Evolutionary conservation across 2,113 vertebrate species (phyloP), one percentile per base, ranked within the genome.

Genomic region (Equus quagga): DNA sequence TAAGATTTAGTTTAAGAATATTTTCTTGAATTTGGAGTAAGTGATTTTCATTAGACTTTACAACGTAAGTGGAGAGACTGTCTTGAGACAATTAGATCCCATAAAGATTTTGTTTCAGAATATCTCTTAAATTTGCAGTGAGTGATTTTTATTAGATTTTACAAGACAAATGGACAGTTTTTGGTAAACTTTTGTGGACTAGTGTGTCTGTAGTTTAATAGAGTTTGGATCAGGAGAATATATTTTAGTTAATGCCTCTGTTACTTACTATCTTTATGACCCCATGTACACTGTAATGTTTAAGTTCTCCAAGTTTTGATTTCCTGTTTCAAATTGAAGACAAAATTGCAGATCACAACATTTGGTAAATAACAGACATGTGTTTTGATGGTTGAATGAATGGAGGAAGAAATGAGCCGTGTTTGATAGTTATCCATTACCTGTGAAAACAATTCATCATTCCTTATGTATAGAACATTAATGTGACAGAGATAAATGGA

Each of bases 241-340:
- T 87, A 76, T 46, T 80, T 92, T 95, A 33, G 65, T 80, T 65
- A 89, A 51, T 64, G 19, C 1, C 6, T 91, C 36, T 64, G 5
- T 18, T 64, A 41, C 15, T 28, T 89, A 36, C 18, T 88, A 13
- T 78, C 70, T 93, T 73, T 91, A 72, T 90, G 36, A 75, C 28
- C 1, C 3, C 6, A 6, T 51, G 11, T 44, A 33, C 0, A 49
- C 3, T 31, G 12, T 69, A 46, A 75, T 56, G 89, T 72, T 80
- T 89, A 86, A 94, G 7, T 24, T 83, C 10, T 79, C 33, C 10
- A 70, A 31, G 11, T 72, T 94, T 84, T 76, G 5, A 33, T 67
- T 86, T 93, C 89, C 11, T 89, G 3, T 83, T 93, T 89, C 28
- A 89, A 96, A 94, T 54, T 87, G 46, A 87, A 91, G 56, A 69